Evolutionary conservation across 1,140 invertebrate genomes (phyloP).

Genomic region (Neuroterus valhalla): DNA sequence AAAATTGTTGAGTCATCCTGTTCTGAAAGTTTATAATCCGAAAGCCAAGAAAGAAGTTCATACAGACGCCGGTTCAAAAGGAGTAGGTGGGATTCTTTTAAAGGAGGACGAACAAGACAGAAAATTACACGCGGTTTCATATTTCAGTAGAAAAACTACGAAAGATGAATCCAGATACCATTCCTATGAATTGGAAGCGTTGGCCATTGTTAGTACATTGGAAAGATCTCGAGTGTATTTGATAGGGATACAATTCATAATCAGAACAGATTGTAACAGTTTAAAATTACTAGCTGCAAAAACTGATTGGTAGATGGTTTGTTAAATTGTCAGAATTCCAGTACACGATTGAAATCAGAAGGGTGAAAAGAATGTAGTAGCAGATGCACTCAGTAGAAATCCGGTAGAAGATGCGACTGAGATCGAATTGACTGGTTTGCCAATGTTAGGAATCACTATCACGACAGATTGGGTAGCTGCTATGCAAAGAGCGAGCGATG

Average conservation of each 20-base stretch:
- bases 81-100: too few relatives aligned
- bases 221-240: constrained; percentile 3
- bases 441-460: constrained; percentile 34
- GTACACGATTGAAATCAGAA: constrained; percentile 20
- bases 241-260: background rate
- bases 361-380: constrained; percentile 35
- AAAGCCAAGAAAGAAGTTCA: too few relatives aligned
- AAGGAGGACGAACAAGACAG: too few relatives aligned
- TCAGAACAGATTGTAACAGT: constrained; percentile 19
- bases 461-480: constrained; percentile 53
- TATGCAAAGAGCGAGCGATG: constrained; percentile 48
- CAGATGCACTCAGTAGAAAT: constrained; percentile 47
- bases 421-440: constrained; percentile 18
- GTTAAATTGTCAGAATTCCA: constrained; percentile 3
- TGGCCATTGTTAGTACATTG: background rate
- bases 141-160: too few relatives aligned
- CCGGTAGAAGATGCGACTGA: constrained; percentile 40
- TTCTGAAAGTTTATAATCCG: too few relatives aligned
- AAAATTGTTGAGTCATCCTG: too few relatives aligned
- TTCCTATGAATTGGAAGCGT: background rate
- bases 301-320: constrained; percentile 7
- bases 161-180: too few relatives aligned
- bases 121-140: background rate
- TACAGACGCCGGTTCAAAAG: too few relatives aligned
- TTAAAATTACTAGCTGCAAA: constrained; percentile 13